phyloP scores from a whole-genome alignment of 2,888 invertebrate genomes.

The Ischnura elegans region DNA sequence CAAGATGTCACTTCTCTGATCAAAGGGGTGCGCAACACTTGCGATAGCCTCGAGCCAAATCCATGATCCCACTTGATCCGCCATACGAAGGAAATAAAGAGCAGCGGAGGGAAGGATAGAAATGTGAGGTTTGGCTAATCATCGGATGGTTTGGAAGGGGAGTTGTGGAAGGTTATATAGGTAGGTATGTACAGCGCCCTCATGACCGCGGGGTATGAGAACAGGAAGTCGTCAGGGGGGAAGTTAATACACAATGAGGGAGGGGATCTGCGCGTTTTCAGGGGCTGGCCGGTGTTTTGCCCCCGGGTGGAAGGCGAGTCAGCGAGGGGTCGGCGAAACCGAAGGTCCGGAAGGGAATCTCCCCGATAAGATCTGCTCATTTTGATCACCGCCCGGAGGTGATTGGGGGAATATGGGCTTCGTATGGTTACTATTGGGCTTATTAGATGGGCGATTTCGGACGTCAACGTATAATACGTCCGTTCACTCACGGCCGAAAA shows the following conservation, averaged over 20 bases:
- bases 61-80: not conserved
- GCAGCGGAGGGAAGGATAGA: not conserved
- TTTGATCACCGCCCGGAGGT: no score
- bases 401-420: no score
- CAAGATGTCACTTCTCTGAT: not conserved
- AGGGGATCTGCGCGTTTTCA: not conserved
- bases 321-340: not conserved
- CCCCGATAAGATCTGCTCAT: not conserved
- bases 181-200: not conserved
- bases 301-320: not conserved
- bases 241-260: not conserved
- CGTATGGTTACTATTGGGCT: no score
- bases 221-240: not conserved
- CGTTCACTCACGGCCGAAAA: no score
- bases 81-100: not conserved
- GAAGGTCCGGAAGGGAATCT: not conserved
- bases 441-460: no score
- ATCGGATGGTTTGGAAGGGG: not conserved
- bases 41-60: not conserved
- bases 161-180: not conserved
- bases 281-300: not conserved
- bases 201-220: not conserved
- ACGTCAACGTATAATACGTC: no score
- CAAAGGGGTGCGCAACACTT: not conserved
- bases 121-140: not conserved